Evolutionary conservation across 2,113 vertebrate genomes (phyloP).

Genomic region (Rhinopomastus cyanomelas): DNA sequence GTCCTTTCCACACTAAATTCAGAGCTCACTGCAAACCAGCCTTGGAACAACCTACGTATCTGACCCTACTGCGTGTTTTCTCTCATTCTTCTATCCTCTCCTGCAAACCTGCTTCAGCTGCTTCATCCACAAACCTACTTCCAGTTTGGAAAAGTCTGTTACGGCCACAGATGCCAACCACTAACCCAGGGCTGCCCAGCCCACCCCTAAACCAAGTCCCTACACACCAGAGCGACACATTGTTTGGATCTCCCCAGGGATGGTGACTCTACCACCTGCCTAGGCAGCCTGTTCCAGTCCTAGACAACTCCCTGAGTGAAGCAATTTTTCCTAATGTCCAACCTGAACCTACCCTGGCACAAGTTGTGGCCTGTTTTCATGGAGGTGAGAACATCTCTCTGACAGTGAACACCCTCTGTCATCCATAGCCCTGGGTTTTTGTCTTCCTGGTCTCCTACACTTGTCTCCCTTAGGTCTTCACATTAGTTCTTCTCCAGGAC

Average conservation of each 20-base stretch:
- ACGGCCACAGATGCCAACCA: background rate
- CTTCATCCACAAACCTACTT: background rate
- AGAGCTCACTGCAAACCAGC: background rate
- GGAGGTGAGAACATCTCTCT: background rate
- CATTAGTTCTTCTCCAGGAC: background rate
- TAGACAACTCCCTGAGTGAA: background rate
- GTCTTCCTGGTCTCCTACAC: background rate
- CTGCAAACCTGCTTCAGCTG: background rate
- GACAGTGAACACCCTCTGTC: background rate
- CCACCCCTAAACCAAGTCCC: background rate
- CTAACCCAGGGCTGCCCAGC: background rate
- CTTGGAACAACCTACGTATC: background rate
- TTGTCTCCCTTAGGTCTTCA: background rate
- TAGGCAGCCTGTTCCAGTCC: background rate
- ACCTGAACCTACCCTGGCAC: background rate
- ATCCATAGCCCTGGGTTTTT: background rate
- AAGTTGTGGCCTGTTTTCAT: background rate
- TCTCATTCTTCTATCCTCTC: background rate
- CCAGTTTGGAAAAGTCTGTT: background rate
- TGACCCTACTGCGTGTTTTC: background rate
- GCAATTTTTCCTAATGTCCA: background rate
- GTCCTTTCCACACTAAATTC: background rate
- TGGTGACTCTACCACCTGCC: background rate
- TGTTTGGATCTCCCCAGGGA: background rate
- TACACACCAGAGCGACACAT: rapidly evolving